Conservation (phyloP, 2,797 vertebrate genomes). For the Poeciliopsis gracilis region DNA sequence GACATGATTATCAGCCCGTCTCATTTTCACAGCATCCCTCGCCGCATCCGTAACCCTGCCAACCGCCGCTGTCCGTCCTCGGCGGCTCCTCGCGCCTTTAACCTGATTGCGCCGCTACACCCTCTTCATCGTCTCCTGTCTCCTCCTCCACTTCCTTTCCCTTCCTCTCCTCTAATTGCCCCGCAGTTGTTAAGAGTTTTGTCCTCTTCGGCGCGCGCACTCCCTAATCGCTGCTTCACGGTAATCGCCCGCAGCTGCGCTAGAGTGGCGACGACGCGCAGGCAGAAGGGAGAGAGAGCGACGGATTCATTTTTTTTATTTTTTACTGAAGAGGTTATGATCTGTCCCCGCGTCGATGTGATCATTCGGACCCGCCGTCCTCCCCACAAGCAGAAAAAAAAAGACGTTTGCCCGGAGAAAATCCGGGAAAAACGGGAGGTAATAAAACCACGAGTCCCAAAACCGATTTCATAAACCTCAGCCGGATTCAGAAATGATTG, state of each 20-base stretch:
- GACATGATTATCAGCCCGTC: not conserved
- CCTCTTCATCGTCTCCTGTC: conserved; percentile 8
- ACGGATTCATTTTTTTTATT: conserved; percentile 9
- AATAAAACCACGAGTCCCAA: conserved; percentile 9
- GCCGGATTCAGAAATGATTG: conserved; percentile 22
- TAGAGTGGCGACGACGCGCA: conserved; percentile 57
- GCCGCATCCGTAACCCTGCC: not conserved
- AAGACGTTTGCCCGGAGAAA: conserved; percentile 6
- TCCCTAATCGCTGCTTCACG: conserved; percentile 64
- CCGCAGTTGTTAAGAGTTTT: conserved; percentile 53
- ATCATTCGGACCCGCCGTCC: conserved; percentile 34
- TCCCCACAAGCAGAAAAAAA: conserved; percentile 23
- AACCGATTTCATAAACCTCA: not conserved
- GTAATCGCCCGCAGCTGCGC: conserved; percentile 74
- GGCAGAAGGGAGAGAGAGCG: conserved; percentile 14
- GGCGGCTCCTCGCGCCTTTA: not conserved
- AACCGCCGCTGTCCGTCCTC: not conserved
- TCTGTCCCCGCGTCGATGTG: conserved; percentile 44
- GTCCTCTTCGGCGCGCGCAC: conserved; percentile 55
- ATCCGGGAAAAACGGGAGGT: conserved; percentile 23
- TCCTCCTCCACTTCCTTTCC: conserved; percentile 17
- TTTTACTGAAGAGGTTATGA: conserved; percentile 53
- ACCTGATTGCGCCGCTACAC: conserved; percentile 8
- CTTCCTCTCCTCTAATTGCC: conserved; percentile 45
- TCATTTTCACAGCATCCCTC: not conserved